Evolutionary conservation across 2,888 invertebrate genomes (phyloP).

Genomic region (Drosophila hawaiiensis): DNA sequence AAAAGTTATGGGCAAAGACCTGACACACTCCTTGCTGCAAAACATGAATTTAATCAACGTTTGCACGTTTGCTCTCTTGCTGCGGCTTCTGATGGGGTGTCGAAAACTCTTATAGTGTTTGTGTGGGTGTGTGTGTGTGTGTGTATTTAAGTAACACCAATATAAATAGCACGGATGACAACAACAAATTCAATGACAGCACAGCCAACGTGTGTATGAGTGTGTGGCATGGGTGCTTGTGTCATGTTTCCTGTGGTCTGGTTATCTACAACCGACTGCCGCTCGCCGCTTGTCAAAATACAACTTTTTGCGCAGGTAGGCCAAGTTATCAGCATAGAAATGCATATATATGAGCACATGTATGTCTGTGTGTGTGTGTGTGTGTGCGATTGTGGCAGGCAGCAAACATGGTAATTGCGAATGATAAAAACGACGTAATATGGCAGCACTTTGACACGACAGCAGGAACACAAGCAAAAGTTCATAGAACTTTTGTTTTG

Average conservation of each 20-base stretch:
- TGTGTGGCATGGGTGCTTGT: constrained; percentile 22
- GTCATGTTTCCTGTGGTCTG: constrained; percentile 35
- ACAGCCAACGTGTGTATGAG: constrained; percentile 20
- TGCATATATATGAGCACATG: neutral
- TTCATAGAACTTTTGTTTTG: constrained; percentile 49
- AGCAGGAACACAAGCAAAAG: constrained; percentile 33
- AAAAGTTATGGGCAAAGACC: constrained; percentile 32
- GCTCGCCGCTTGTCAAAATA: constrained; percentile 50
- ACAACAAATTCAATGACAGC: constrained; percentile 52
- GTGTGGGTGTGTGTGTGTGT: neutral
- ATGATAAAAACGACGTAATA: constrained; percentile 34
- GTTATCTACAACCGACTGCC: constrained; percentile 27
- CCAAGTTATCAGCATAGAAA: constrained; percentile 13
- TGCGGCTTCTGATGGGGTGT: constrained; percentile 29
- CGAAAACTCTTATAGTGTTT: constrained; percentile 2
- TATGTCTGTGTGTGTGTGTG: neutral
- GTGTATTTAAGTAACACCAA: constrained; percentile 9
- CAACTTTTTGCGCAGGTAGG: constrained; percentile 46
- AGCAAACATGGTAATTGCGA: constrained; percentile 36
- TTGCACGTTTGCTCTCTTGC: constrained; percentile 23
- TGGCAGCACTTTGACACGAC: constrained; percentile 43
- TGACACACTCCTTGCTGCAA: constrained; percentile 19
- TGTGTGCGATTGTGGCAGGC: constrained; percentile 18
- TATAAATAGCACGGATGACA: constrained; percentile 9
- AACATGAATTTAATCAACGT: constrained; percentile 62